Conservation (phyloP, 2,797 vertebrate genomes). For the Lutjanus campechanus region DNA sequence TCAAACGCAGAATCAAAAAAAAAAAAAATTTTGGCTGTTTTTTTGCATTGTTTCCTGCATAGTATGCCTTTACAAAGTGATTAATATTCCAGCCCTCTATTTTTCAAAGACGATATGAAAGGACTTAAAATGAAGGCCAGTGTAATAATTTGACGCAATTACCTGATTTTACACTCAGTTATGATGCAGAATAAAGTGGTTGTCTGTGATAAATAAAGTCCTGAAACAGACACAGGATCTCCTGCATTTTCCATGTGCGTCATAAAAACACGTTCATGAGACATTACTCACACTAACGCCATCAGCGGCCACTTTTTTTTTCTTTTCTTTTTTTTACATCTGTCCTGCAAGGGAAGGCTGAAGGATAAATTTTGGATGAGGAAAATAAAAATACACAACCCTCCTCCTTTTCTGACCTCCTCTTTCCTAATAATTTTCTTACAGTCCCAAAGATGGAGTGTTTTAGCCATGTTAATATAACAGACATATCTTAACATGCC, state of each 20-base stretch:
- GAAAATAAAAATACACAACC: constrained; percentile 2
- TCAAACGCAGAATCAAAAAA: too few species aligned
- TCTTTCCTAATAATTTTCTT: not conserved
- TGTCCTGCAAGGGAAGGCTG: not conserved
- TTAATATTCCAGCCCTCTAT: not conserved
- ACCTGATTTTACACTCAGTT: not conserved
- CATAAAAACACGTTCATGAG: not conserved
- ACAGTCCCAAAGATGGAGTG: constrained; percentile 8
- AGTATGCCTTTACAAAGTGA: not conserved
- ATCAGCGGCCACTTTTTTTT: not conserved
- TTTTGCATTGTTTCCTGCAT: too few species aligned
- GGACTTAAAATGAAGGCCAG: not conserved
- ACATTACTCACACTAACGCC: not conserved
- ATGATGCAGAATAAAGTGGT: not conserved
- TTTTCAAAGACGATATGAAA: not conserved
- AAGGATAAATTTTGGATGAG: not conserved
- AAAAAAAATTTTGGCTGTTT: too few species aligned
- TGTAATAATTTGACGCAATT: not conserved
- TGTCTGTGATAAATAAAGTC: not conserved
- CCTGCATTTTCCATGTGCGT: not conserved
- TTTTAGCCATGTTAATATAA: constrained; percentile 16
- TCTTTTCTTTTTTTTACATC: not conserved
- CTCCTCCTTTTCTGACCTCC: not conserved
- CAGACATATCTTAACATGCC: constrained; percentile 6
- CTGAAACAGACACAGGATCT: not conserved